Percentiles rank a stretch among this genome's conserved stretches.
Evolutionary conservation across 1,140 invertebrate genomes (phyloP).

Genomic region (Ceratoteleas bidentatus): DNA sequence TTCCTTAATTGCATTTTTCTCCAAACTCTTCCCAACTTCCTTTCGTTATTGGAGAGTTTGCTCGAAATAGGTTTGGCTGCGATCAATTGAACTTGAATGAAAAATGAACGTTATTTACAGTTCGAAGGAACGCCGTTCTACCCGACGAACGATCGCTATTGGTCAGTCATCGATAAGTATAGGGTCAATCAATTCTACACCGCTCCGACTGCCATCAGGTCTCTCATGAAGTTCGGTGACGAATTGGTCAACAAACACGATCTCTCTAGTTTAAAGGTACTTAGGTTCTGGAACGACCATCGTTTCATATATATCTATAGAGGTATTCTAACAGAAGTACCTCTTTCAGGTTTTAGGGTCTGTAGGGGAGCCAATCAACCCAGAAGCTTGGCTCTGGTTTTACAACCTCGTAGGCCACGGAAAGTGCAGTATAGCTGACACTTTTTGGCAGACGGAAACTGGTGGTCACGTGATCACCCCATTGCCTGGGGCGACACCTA

Average conservation of each 20-base stretch:
- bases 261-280: constrained; percentile 81
- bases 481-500: constrained; percentile 95
- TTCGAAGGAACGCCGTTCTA: constrained; percentile 98
- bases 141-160: constrained; percentile 94
- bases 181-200: constrained; percentile 98
- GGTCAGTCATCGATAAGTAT: constrained; percentile 96
- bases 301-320: too few relatives aligned
- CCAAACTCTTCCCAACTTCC: too few relatives aligned
- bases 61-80: too few relatives aligned
- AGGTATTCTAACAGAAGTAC: background rate
- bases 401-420: constrained; percentile 91
- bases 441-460: constrained; percentile 99
- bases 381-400: constrained; percentile 99
- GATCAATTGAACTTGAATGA: too few relatives aligned
- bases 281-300: too few relatives aligned
- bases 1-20: too few relatives aligned
- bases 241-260: constrained; percentile 86
- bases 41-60: too few relatives aligned
- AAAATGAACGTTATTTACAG: too few relatives aligned
- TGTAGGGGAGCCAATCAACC: constrained; percentile 98
- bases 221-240: constrained; percentile 97
- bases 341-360: constrained; percentile 92
- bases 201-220: constrained; percentile 97
- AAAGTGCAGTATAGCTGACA: constrained; percentile 96
- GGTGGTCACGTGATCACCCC: constrained; percentile 97